phyloP scores from a whole-genome alignment of 2,113 vertebrate species.

The human region GRCh38 chr16:86718001-86718500 shows the following conservation, averaged over 20 bases:
- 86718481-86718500: background rate
- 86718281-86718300: background rate
- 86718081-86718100: background rate
- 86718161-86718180: background rate
- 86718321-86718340: background rate
- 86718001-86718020: fast-evolving
- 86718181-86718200: fast-evolving
- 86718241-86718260: background rate
- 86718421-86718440: fast-evolving
- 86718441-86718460: no score
- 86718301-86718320: background rate
- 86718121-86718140: no score
- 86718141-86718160: background rate
- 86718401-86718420: background rate
- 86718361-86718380: fast-evolving
- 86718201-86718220: background rate
- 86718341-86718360: background rate
- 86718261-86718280: fast-evolving
- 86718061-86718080: fast-evolving
- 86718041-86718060: background rate
- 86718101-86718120: fast-evolving
- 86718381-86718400: background rate
- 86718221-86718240: background rate
- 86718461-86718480: background rate
- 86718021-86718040: fast-evolving